Conservation (phyloP, 2,888 invertebrate species). For the Brachynemurus nebulosus region DNA sequence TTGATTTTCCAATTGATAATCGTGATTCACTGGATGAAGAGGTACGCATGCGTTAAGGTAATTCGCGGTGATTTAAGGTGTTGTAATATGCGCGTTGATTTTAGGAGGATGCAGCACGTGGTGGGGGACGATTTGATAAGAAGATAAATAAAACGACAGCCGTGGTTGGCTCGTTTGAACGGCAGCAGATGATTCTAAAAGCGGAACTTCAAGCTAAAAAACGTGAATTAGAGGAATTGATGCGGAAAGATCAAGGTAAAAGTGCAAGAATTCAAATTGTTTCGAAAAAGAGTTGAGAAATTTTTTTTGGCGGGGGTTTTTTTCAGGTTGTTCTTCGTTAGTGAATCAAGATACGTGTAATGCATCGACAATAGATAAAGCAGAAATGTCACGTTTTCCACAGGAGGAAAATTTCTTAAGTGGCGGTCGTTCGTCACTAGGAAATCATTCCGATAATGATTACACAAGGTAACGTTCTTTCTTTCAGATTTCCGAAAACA, state of each 20-base stretch:
- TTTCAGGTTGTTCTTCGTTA: slow-evolving; percentile 28
- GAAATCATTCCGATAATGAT: slow-evolving; percentile 8
- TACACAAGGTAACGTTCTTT: slow-evolving; percentile 14
- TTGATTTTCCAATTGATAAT: slow-evolving; percentile 3
- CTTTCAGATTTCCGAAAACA: not conserved
- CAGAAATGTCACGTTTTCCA: slow-evolving; percentile 20
- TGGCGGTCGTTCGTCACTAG: not conserved
- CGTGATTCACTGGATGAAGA: slow-evolving; percentile 1
- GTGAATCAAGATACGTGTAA: slow-evolving; percentile 32
- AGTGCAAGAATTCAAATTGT: too few species aligned
- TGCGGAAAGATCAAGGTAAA: slow-evolving; percentile 45
- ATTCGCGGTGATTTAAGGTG: not conserved
- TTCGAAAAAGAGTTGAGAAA: too few species aligned
- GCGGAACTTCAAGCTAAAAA: slow-evolving; percentile 48
- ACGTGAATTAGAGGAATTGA: slow-evolving; percentile 47
- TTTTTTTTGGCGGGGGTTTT: too few species aligned
- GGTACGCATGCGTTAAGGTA: not conserved
- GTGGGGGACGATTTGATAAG: slow-evolving; percentile 6
- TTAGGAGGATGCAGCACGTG: slow-evolving; percentile 1
- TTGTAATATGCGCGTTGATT: too few species aligned
- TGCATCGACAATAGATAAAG: slow-evolving; percentile 26
- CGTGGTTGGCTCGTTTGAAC: slow-evolving; percentile 33
- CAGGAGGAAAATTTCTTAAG: not conserved
- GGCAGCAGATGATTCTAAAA: slow-evolving; percentile 38
- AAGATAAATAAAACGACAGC: slow-evolving; percentile 6